These are phyloP conservation scores for Brachionus koreanus DNA, from an alignment of 1,140 invertebrate genomes.

Conservation along the genomic window DNA sequence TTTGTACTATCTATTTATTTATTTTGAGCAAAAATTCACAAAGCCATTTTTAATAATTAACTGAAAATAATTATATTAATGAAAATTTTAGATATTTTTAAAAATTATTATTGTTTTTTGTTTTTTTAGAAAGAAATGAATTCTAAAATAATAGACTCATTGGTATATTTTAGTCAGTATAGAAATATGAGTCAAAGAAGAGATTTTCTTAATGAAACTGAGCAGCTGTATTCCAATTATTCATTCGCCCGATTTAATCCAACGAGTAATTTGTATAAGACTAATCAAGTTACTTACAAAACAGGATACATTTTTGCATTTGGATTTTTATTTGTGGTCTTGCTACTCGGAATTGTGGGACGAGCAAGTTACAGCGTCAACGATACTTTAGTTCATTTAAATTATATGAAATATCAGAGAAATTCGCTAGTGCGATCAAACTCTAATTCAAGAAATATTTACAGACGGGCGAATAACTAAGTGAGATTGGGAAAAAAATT, in stretches of 20 bases:
- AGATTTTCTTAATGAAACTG: not conserved
- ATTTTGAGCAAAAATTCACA: too few relatives aligned
- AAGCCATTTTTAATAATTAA: too few relatives aligned
- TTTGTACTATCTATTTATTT: too few relatives aligned
- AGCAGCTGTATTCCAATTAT: not conserved
- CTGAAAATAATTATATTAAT: too few relatives aligned
- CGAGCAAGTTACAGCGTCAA: not conserved
- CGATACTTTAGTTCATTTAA: not conserved
- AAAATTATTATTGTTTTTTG: not conserved
- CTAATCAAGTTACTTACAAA: not conserved
- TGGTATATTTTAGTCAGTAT: not conserved
- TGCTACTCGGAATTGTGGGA: conserved; percentile 12
- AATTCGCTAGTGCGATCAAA: not conserved
- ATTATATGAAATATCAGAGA: conserved; percentile 1
- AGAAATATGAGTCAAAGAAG: not conserved
- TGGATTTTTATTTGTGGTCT: not conserved
- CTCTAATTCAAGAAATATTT: not conserved
- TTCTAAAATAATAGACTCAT: not conserved
- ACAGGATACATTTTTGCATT: conserved; percentile 18
- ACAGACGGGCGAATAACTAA: not conserved
- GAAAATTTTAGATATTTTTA: not conserved
- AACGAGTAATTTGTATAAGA: not conserved
- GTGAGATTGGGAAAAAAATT: not conserved
- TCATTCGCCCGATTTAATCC: not conserved
- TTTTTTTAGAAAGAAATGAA: not conserved